Percentiles rank a stretch among this genome's conserved stretches.
Conservation (phyloP, 2,888 invertebrate species). For the Parelbella ahira region DNA sequence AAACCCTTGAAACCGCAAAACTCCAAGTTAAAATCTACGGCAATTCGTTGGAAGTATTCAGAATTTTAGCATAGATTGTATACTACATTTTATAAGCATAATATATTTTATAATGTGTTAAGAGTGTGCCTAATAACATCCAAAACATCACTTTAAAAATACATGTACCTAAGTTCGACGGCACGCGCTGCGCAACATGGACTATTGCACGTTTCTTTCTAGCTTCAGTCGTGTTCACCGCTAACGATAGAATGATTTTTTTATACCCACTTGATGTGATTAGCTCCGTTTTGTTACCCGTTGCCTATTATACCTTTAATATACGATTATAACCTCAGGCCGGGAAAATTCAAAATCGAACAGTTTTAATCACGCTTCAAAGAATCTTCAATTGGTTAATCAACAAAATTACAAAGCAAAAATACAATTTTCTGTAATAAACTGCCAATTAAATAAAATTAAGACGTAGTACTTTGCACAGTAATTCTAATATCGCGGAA, state of each 20-base stretch:
- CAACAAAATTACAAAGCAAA: conserved; percentile 31
- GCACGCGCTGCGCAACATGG: too few relatives aligned
- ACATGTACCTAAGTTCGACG: too few relatives aligned
- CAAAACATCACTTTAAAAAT: too few relatives aligned
- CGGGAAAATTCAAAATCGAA: conserved; percentile 6
- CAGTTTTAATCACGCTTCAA: neutral
- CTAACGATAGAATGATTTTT: conserved; percentile 24
- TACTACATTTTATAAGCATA: too few relatives aligned
- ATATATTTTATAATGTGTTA: too few relatives aligned
- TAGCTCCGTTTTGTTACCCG: conserved; percentile 17
- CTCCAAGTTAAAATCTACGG: too few relatives aligned
- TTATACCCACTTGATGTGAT: conserved; percentile 6
- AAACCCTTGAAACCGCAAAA: too few relatives aligned
- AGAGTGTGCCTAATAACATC: too few relatives aligned
- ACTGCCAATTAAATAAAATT: conserved; percentile 30
- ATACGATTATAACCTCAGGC: conserved; percentile 29
- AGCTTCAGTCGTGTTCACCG: too few relatives aligned
- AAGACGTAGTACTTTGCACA: conserved; percentile 26
- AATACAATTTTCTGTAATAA: conserved; percentile 15
- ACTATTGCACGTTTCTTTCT: too few relatives aligned
- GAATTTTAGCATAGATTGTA: too few relatives aligned
- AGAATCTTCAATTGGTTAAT: conserved; percentile 19
- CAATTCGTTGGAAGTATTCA: too few relatives aligned
- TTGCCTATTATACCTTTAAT: conserved; percentile 1
- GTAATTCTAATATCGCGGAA: conserved; percentile 29